phyloP scores from a whole-genome alignment of 92 coral and sea anemone genomes.

The Porites lobata region DNA sequence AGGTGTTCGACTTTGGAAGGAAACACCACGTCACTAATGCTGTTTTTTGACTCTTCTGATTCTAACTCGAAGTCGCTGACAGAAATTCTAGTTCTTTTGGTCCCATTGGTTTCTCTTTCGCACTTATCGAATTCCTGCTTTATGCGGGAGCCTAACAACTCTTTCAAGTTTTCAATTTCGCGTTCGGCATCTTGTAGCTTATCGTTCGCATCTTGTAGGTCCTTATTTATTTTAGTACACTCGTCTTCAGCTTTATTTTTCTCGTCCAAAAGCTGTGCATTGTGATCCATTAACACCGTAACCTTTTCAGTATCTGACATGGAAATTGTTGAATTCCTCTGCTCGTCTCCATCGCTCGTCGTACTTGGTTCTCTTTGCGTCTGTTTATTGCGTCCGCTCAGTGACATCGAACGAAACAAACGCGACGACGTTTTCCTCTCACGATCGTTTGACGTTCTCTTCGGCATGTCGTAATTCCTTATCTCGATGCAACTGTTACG shows the following conservation, averaged over 20 bases:
- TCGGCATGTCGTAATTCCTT: constrained; percentile 76
- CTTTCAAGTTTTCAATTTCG: constrained; percentile 86
- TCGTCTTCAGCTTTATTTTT: constrained; percentile 74
- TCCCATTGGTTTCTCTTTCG: constrained; percentile 8
- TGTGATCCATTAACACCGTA: constrained; percentile 68
- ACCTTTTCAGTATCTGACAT: constrained; percentile 79
- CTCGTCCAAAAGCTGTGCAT: constrained; percentile 73
- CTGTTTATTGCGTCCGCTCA: constrained; percentile 70
- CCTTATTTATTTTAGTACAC: constrained; percentile 71
- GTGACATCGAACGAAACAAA: constrained; percentile 86
- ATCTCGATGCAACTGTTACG: constrained; percentile 46
- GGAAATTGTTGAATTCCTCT: constrained; percentile 70
- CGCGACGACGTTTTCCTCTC: constrained; percentile 73
- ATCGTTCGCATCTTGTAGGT: constrained; percentile 74
- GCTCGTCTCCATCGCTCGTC: constrained; percentile 44
- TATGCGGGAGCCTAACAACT: constrained; percentile 66
- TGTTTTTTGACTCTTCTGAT: not conserved
- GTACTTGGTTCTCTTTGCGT: constrained; percentile 54
- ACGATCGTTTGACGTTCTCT: constrained; percentile 77
- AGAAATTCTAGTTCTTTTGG: constrained; percentile 37
- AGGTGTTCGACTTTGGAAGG: constrained; percentile 88
- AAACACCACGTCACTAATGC: constrained; percentile 52
- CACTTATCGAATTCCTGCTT: constrained; percentile 49
- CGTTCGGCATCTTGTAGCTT: constrained; percentile 77
- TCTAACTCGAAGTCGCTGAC: constrained; percentile 34